Percentiles rank a stretch among this genome's conserved stretches.
Conservation (phyloP, 2,113 vertebrate species). For the Zosterops hypoxanthus region DNA sequence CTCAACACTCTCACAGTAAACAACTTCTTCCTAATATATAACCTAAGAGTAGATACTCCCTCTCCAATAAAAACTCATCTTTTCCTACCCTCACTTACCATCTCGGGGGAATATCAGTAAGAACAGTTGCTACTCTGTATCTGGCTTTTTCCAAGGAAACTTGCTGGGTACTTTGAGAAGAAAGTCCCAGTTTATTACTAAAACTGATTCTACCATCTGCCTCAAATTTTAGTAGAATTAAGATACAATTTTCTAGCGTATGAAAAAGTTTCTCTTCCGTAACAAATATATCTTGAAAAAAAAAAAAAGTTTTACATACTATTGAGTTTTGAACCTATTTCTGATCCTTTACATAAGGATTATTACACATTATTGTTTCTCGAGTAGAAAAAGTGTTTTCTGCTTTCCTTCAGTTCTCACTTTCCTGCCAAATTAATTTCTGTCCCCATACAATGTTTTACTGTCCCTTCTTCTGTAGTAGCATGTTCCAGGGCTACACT, state of each 20-base stretch:
- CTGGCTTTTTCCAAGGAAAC: neutral
- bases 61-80: accelerated
- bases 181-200: neutral
- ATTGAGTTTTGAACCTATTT: neutral
- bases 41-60: neutral
- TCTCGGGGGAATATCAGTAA: neutral
- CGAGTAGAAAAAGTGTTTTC: neutral
- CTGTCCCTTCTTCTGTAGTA: neutral
- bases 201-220: neutral
- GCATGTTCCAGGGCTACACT: neutral
- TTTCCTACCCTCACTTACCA: neutral
- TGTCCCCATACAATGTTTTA: neutral
- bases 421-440: neutral
- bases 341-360: neutral
- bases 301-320: neutral
- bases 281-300: neutral
- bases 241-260: neutral
- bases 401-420: neutral
- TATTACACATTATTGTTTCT: neutral
- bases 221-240: neutral
- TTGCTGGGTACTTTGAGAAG: neutral
- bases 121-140: neutral
- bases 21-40: neutral
- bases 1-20: neutral
- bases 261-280: neutral